These are phyloP conservation scores for Drosophila suboccidentalis DNA, from an alignment of 2,888 invertebrate species.

Conservation along the genomic window DNA sequence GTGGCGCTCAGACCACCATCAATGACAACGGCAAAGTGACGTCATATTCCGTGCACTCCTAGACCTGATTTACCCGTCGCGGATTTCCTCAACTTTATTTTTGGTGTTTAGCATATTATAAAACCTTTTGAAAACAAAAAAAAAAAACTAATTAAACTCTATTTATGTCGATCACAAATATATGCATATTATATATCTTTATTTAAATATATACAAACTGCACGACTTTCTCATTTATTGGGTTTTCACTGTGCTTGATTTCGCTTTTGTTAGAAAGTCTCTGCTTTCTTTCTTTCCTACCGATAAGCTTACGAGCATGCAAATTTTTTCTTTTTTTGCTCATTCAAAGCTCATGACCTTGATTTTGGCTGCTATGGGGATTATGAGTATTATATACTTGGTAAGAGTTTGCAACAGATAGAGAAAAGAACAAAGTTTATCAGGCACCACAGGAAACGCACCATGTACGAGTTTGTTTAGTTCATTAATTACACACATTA, in stretches of 20 bases:
- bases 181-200: constrained; percentile 27
- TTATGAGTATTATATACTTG: constrained; percentile 11
- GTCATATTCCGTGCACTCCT: constrained; percentile 86
- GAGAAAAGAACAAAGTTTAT: constrained; percentile 53
- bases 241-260: constrained; percentile 40
- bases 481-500: constrained; percentile 40
- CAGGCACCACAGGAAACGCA: constrained; percentile 62
- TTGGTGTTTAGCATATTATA: constrained; percentile 46
- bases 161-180: constrained; percentile 43
- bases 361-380: constrained; percentile 43
- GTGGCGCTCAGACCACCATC: constrained; percentile 89
- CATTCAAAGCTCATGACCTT: constrained; percentile 51
- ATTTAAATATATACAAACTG: constrained; percentile 22
- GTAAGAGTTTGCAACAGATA: constrained; percentile 24
- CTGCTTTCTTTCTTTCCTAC: constrained; percentile 17
- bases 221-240: constrained; percentile 49
- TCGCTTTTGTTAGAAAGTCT: constrained; percentile 64
- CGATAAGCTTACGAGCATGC: constrained; percentile 41
- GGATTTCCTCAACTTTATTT: constrained; percentile 23
- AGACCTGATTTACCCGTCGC: constrained; percentile 39
- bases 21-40: constrained; percentile 91
- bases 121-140: background rate
- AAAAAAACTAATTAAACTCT: constrained; percentile 23
- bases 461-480: constrained; percentile 25
- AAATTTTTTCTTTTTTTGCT: constrained; percentile 21